Evolutionary conservation across 1,140 invertebrate species (phyloP).

Genomic region (Panagrolaimus sp.): DNA sequence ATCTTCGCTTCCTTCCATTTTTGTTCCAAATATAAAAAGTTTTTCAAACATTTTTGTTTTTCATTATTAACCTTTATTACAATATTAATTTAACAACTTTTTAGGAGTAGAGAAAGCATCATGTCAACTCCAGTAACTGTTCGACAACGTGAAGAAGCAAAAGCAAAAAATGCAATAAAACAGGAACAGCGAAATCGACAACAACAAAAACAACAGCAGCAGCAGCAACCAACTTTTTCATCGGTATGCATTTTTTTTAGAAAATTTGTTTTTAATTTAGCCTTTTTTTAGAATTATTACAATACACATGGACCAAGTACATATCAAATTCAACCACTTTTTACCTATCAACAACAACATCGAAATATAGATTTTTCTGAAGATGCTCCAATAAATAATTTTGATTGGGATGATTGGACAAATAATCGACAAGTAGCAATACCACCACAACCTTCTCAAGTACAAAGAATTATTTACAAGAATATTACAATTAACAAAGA

Average conservation of each 20-base stretch:
- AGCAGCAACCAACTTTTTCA: neutral
- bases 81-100: neutral
- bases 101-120: no score
- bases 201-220: neutral
- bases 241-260: neutral
- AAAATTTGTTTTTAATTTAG: no score
- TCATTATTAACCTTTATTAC: no score
- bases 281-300: no score
- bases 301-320: neutral
- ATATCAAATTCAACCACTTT: neutral
- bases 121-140: neutral
- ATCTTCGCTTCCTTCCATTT: no score
- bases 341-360: neutral
- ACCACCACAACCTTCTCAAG: neutral
- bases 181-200: neutral
- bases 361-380: neutral
- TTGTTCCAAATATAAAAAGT: no score
- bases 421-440: neutral
- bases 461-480: neutral
- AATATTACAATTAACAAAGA: slow-evolving; percentile 19
- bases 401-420: neutral
- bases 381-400: neutral
- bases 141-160: neutral
- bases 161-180: neutral
- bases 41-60: no score